Conservation (phyloP, 2,888 invertebrate species). For the Pedicia rivosa region DNA sequence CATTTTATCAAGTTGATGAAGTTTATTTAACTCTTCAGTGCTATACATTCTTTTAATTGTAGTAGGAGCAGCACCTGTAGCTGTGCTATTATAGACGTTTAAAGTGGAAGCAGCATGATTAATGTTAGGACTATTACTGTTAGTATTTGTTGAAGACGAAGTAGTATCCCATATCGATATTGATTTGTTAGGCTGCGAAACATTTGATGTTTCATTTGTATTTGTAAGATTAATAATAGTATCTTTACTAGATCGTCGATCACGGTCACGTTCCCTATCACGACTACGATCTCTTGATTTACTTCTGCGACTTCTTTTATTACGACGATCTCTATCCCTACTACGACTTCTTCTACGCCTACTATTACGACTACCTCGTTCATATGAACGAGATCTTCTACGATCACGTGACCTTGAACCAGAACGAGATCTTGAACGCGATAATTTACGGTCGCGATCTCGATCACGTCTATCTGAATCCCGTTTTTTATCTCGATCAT, state of each 20-base stretch:
- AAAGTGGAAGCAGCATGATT: too few species aligned
- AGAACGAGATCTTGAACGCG: neutral
- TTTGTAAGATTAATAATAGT: too few species aligned
- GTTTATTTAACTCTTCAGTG: too few species aligned
- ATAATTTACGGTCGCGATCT: too few species aligned
- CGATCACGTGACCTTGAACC: conserved; percentile 11
- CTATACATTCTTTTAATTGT: too few species aligned
- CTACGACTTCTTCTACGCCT: conserved; percentile 6
- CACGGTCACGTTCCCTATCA: conserved; percentile 34
- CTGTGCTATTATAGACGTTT: too few species aligned
- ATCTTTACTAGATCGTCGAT: conserved; percentile 20
- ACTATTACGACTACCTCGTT: neutral
- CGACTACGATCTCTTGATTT: conserved; percentile 30
- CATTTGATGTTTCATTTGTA: too few species aligned
- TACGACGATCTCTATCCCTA: conserved; percentile 12
- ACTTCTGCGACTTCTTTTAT: conserved; percentile 25
- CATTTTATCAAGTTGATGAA: conserved; percentile 37
- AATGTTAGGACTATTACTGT: neutral
- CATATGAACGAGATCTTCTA: conserved; percentile 22
- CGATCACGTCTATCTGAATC: conserved; percentile 12
- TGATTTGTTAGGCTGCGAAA: too few species aligned
- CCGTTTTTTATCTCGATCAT: conserved; percentile 24
- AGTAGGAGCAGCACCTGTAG: too few species aligned
- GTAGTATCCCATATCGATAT: neutral
- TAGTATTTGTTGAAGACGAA: neutral